Evolutionary conservation across 2,797 vertebrate species (phyloP).

Genomic region (Thaleichthys pacificus): DNA sequence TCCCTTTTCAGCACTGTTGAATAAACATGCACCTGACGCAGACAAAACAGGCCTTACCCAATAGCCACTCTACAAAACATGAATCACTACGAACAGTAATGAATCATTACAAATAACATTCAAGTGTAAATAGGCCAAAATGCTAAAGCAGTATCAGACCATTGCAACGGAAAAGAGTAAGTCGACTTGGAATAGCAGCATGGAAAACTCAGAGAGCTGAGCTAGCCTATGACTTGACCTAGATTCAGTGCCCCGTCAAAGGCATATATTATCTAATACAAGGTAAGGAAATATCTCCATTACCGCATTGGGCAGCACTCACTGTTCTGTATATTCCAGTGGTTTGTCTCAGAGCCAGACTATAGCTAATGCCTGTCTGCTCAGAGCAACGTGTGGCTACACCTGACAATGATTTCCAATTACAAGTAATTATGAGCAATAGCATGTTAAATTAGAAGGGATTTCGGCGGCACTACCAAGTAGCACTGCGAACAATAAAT

Average conservation of each 20-base stretch:
- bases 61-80: slow-evolving; percentile 21
- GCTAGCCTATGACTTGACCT: slow-evolving; percentile 68
- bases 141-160: slow-evolving; percentile 39
- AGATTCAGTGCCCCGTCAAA: slow-evolving; percentile 64
- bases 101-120: slow-evolving; percentile 33
- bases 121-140: slow-evolving; percentile 48
- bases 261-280: slow-evolving; percentile 69
- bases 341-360: slow-evolving; percentile 17
- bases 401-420: slow-evolving; percentile 24
- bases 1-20: background rate
- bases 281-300: slow-evolving; percentile 58
- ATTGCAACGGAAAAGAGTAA: slow-evolving; percentile 64
- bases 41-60: slow-evolving; percentile 21
- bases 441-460: background rate
- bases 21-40: slow-evolving; percentile 9
- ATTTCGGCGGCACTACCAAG: background rate
- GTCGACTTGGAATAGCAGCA: slow-evolving; percentile 51
- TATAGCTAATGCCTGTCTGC: too few species aligned
- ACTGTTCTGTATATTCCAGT: slow-evolving; percentile 40
- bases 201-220: slow-evolving; percentile 69
- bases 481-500: too few species aligned
- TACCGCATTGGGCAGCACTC: slow-evolving; percentile 38
- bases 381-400: slow-evolving; percentile 21
- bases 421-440: background rate
- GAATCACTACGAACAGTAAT: slow-evolving; percentile 18